Percentiles rank a stretch among this genome's conserved stretches.
These are phyloP conservation scores for Eristalinus aeneus DNA, from an alignment of 2,888 invertebrate genomes.

Conservation along the genomic window DNA sequence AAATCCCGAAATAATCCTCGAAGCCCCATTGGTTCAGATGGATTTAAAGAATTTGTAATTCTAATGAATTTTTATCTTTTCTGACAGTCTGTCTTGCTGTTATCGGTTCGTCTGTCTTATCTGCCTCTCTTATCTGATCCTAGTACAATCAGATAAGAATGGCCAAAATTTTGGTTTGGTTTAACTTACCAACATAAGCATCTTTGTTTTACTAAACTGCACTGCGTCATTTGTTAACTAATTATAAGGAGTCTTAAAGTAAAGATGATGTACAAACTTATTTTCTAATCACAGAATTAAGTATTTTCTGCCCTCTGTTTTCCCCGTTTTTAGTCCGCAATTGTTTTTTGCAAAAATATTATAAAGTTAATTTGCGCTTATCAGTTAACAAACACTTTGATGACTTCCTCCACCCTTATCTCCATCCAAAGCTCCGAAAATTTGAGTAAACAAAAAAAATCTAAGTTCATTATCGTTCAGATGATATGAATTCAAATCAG, in stretches of 20 bases:
- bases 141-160: not conserved
- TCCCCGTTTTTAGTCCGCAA: not conserved
- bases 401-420: not conserved
- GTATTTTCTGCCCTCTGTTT: not conserved
- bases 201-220: not conserved
- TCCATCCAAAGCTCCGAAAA: not conserved
- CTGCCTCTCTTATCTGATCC: not conserved
- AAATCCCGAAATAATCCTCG: no score
- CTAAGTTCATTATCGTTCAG: not conserved
- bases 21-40: not conserved
- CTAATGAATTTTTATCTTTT: not conserved
- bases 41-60: not conserved
- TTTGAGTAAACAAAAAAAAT: not conserved
- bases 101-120: not conserved
- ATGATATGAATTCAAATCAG: not conserved
- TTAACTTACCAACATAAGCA: not conserved
- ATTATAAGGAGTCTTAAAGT: not conserved
- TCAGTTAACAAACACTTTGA: not conserved
- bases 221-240: not conserved
- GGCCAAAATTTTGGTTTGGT: not conserved
- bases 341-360: not conserved
- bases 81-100: not conserved
- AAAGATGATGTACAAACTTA: not conserved
- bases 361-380: not conserved
- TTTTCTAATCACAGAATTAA: not conserved